Evolutionary conservation across 1,140 invertebrate genomes (phyloP).

Genomic region (Matsumurasca onukii): DNA sequence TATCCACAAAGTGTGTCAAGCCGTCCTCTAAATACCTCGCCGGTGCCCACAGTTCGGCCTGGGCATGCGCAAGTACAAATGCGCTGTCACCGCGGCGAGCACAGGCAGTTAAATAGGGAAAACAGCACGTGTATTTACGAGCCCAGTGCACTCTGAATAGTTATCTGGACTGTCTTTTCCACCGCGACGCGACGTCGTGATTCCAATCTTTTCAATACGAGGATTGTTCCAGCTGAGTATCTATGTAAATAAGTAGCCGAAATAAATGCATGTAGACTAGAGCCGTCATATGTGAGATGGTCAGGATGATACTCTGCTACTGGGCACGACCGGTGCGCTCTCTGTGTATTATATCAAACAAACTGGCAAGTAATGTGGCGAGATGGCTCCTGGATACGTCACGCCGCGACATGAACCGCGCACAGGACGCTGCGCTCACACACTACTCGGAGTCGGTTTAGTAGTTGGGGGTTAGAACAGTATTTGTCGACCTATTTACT

Average conservation of each 20-base stretch:
- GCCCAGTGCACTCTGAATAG: neutral
- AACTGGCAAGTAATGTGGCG: neutral
- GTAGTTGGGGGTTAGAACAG: too few species aligned
- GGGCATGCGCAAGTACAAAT: too few species aligned
- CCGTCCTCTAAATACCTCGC: too few species aligned
- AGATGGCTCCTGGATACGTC: neutral
- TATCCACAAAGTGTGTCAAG: too few species aligned
- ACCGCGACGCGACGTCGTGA: neutral
- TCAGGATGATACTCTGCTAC: neutral
- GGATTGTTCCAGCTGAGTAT: conserved; percentile 20
- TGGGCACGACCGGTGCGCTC: too few species aligned
- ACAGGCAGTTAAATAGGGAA: conserved; percentile 20
- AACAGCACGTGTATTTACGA: conserved; percentile 15
- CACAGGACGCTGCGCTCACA: too few species aligned
- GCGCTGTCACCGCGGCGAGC: too few species aligned
- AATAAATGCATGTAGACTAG: conserved; percentile 25
- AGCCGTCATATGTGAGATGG: neutral
- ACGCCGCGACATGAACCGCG: too few species aligned
- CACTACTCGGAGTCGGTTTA: too few species aligned
- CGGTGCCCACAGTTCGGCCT: too few species aligned
- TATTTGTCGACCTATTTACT: too few species aligned
- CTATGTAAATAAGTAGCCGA: conserved; percentile 27
- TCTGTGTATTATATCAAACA: neutral
- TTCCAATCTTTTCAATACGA: conserved; percentile 25
- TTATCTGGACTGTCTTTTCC: neutral